Evolutionary conservation across 2,797 vertebrate species (phyloP).

Genomic region (Chaunax sp.): DNA sequence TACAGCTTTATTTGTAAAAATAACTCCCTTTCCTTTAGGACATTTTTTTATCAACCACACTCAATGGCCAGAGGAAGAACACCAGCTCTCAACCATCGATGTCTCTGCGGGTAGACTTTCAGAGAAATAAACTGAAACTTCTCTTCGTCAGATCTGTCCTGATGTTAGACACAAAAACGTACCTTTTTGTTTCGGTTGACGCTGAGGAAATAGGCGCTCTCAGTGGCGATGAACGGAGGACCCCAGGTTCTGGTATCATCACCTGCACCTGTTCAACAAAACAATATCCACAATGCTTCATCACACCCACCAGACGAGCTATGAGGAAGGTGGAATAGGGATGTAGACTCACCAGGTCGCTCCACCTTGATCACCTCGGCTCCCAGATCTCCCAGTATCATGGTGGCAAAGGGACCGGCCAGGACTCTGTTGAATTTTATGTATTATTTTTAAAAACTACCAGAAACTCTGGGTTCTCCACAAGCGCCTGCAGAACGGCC

Average conservation of each 20-base stretch:
- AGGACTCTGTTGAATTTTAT: conserved; percentile 88
- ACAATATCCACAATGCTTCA: neutral
- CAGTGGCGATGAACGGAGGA: conserved; percentile 89
- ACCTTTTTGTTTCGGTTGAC: conserved; percentile 98
- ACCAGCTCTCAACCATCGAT: no score
- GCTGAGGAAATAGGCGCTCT: conserved; percentile 95
- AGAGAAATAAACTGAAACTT: no score
- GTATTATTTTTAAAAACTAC: no score
- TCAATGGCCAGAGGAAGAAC: no score
- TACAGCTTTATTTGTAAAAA: no score
- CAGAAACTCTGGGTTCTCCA: no score
- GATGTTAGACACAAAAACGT: no score
- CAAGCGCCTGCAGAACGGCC: no score
- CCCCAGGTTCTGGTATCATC: conserved; percentile 96
- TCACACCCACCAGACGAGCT: neutral
- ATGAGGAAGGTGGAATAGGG: neutral
- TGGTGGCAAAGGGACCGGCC: conserved; percentile 95
- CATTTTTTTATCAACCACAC: no score
- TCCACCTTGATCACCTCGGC: conserved; percentile 97
- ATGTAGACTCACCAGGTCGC: conserved; percentile 86
- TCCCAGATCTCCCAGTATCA: conserved; percentile 96
- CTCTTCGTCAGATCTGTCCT: no score
- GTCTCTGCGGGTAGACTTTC: no score
- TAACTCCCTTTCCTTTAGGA: no score
- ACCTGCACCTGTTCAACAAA: conserved; percentile 82